A percentile compares a stretch with the other conserved stretches of the same genome.
Conservation (phyloP, 2,797 vertebrate species). For the Pseudochirops cupreus region DNA sequence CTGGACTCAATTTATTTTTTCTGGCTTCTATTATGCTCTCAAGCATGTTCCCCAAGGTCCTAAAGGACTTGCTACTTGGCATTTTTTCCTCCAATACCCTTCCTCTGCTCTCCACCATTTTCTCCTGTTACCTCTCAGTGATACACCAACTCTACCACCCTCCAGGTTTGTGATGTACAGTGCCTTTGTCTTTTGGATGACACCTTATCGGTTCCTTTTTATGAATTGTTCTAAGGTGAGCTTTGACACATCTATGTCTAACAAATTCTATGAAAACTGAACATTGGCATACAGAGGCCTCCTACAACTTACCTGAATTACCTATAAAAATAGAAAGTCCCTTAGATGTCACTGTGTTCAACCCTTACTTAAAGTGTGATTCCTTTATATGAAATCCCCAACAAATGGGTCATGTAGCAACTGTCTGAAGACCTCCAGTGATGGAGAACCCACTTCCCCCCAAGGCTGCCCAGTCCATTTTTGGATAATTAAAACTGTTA, state of each 20-base stretch:
- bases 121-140: not conserved
- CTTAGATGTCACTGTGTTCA: slow-evolving; percentile 12
- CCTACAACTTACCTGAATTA: not conserved
- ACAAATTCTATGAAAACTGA: not conserved
- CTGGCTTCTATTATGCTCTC: not conserved
- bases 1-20: not conserved
- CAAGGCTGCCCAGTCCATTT: not conserved
- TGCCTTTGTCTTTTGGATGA: not conserved
- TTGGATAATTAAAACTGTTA: not conserved
- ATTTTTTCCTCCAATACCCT: not conserved
- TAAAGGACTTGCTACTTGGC: not conserved
- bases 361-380: no score
- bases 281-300: not conserved
- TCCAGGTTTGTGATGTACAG: not conserved
- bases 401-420: not conserved
- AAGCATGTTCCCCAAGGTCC: not conserved
- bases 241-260: not conserved
- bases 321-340: slow-evolving; percentile 14
- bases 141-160: not conserved
- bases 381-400: not conserved
- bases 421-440: not conserved
- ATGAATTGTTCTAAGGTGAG: not conserved
- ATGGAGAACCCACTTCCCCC: not conserved
- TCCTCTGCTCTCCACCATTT: not conserved
- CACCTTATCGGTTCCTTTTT: not conserved